Evolutionary conservation across 2,888 invertebrate genomes (phyloP).

Genomic region (Spisula subtruncata): DNA sequence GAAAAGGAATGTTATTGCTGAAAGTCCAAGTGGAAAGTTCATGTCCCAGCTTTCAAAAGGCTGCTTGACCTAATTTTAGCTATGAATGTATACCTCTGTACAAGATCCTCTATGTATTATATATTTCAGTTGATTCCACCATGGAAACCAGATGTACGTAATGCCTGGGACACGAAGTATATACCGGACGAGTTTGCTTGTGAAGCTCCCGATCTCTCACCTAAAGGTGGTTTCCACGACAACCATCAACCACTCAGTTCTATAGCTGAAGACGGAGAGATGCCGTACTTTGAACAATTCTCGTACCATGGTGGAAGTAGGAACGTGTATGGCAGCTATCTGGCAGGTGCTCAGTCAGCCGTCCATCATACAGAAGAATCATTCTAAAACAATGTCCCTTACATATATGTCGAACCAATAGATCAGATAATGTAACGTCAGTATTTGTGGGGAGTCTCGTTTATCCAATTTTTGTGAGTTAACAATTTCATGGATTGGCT

Average conservation of each 20-base stretch:
- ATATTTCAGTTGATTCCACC: slow-evolving; percentile 92
- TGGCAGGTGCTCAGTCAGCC: slow-evolving; percentile 75
- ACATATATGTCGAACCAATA: neutral
- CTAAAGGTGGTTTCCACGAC: slow-evolving; percentile 91
- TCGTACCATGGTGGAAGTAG: slow-evolving; percentile 89
- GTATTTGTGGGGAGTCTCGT: too few species aligned
- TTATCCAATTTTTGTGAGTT: too few species aligned
- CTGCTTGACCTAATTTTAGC: too few species aligned
- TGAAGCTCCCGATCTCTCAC: slow-evolving; percentile 98
- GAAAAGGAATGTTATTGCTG: too few species aligned
- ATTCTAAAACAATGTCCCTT: slow-evolving; percentile 48
- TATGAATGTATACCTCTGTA: too few species aligned
- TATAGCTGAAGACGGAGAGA: slow-evolving; percentile 90
- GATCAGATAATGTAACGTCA: neutral
- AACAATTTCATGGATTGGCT: too few species aligned
- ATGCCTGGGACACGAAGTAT: slow-evolving; percentile 93
- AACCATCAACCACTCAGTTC: slow-evolving; percentile 74
- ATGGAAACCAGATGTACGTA: slow-evolving; percentile 92
- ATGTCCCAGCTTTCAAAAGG: too few species aligned
- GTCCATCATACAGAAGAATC: slow-evolving; percentile 66
- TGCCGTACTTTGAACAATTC: slow-evolving; percentile 93
- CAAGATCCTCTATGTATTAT: too few species aligned
- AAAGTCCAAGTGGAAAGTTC: too few species aligned
- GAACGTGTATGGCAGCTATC: slow-evolving; percentile 83
- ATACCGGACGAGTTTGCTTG: slow-evolving; percentile 87